Base-by-base conservation (phyloP, 2,888 invertebrate species). In the Caradrina kadenii region DNA sequence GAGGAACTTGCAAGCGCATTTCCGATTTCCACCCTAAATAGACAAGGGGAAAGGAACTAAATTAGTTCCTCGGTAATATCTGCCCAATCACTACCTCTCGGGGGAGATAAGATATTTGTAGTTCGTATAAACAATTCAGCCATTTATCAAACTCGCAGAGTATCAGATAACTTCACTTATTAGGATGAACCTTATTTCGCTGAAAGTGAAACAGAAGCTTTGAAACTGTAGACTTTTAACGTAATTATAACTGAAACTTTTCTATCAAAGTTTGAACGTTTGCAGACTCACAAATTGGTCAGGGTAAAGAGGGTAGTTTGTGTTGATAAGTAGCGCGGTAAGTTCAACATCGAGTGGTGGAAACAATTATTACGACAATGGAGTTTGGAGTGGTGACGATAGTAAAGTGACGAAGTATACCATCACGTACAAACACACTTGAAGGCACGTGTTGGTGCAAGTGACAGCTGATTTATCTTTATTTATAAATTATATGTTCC, bases 391-490 rank as follows among this genome's bases (percentile, higher is more conserved):
- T 64, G 66, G 31, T 42, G 13, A 15, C 45, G 67, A 65, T 66
- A 52, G 48, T 61, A 22, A 15, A 59, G 65, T 63, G 45, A 48
- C 54, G 61, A 52, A 42, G 56, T 49, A 55, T 48, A 61, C 11
- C 11, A 39, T 13, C 39, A 39, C 39, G 39, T 39, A 39, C 13
- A 65, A 72, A 60, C 53, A 72, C 72, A 68, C 45, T 70, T 10
- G 59, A 50, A 70, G 45, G 73, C 85, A 78, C 78, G 83, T 82
- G 83, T 80, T 64, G 35, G 35, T 31, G 66, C 74, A 72, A 77
- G 76, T 79, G 83, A 81, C 80, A 82, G 64, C 64, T 71, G 81
- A 81, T 84, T 82, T 81, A 79, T 83, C 71, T 82, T 63, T 82
- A 79, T 73, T 76, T 79, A 79, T 74, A 76, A 79, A 72, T 76